Evolutionary conservation across 2,888 invertebrate species (phyloP).

Genomic region (Pedicia rivosa): DNA sequence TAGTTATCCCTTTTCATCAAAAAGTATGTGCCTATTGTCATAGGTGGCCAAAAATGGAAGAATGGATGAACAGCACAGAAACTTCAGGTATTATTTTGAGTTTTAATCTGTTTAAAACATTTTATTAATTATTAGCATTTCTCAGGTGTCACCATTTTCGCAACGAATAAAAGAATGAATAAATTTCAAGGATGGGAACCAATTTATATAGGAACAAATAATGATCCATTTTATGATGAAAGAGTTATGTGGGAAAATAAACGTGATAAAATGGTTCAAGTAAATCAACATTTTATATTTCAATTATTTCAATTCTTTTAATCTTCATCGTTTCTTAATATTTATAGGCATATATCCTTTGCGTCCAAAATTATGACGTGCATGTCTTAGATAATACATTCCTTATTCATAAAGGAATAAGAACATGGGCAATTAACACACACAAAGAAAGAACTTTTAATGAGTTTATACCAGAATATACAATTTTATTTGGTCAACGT

Average conservation of each 20-base stretch:
- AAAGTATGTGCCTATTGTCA: constrained; percentile 18
- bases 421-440: constrained; percentile 32
- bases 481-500: constrained; percentile 56
- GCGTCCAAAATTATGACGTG: constrained; percentile 77
- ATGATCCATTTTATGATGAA: constrained; percentile 78
- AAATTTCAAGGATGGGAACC: constrained; percentile 73
- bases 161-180: constrained; percentile 55
- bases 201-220: constrained; percentile 76
- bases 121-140: too few relatives aligned
- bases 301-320: not conserved
- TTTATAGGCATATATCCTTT: constrained; percentile 79
- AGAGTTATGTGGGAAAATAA: constrained; percentile 85
- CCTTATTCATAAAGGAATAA: constrained; percentile 47
- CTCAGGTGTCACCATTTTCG: constrained; percentile 35
- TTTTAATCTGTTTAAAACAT: too few relatives aligned
- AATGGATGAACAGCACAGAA: constrained; percentile 11
- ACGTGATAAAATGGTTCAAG: constrained; percentile 79
- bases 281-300: too few relatives aligned
- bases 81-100: constrained; percentile 13
- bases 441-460: too few relatives aligned
- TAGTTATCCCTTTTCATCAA: constrained; percentile 17
- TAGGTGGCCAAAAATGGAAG: constrained; percentile 13
- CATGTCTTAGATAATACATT: constrained; percentile 80
- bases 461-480: constrained; percentile 66
- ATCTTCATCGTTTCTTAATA: constrained; percentile 24